Evolutionary conservation across 2,113 vertebrate species (phyloP).

Genomic region (Tringa solitaria): DNA sequence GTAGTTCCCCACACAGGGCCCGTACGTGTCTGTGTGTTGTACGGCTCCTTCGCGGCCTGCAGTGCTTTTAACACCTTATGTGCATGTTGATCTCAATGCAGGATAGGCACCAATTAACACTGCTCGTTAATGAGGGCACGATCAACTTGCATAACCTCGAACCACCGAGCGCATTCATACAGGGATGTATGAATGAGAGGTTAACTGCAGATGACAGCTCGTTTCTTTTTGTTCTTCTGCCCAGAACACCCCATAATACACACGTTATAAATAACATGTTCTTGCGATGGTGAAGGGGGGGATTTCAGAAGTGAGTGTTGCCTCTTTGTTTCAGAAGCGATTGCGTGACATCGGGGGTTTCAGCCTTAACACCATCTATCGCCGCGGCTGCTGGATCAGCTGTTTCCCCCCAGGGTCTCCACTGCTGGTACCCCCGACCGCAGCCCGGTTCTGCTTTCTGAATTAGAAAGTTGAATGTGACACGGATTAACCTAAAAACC

Average conservation of each 20-base stretch:
- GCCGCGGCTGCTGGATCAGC: not conserved
- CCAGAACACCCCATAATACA: not conserved
- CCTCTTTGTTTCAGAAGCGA: not conserved
- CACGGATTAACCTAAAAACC: not conserved
- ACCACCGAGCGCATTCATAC: not conserved
- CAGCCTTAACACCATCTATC: not conserved
- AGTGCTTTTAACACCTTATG: not conserved
- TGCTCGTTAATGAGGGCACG: slow-evolving; percentile 40
- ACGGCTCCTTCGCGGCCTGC: not conserved
- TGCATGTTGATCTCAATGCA: not conserved
- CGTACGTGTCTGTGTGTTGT: not conserved
- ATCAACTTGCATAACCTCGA: slow-evolving; percentile 40
- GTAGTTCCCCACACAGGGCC: not conserved
- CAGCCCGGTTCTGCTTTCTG: not conserved
- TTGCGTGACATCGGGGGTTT: not conserved
- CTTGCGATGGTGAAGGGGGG: not conserved
- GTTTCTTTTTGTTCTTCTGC: slow-evolving; percentile 47
- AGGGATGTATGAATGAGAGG: slow-evolving; percentile 7
- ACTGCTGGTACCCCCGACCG: not conserved
- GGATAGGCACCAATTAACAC: slow-evolving; percentile 30
- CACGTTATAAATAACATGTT: slow-evolving; percentile 1
- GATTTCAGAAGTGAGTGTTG: not conserved
- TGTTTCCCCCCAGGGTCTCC: not conserved
- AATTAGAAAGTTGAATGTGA: not conserved
- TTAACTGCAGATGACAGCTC: slow-evolving; percentile 51